Evolutionary conservation across 2,797 vertebrate genomes (phyloP).

Genomic region (Chaenodraco wilsoni): DNA sequence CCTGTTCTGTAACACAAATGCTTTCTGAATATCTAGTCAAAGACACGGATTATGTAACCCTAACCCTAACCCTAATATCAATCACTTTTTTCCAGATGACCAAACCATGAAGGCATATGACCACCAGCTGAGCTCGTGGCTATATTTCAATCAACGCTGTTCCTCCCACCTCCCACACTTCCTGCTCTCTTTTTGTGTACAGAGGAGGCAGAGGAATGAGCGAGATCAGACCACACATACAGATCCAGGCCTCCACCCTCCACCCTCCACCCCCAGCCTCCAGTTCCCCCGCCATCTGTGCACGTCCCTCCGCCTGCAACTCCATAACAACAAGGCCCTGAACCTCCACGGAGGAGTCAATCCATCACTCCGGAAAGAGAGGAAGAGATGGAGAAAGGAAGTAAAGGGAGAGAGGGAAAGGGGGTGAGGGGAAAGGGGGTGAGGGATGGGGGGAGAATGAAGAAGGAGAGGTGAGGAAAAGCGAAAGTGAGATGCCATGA

Average conservation of each 20-base stretch:
- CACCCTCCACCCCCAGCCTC: slow-evolving; percentile 70
- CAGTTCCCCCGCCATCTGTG: slow-evolving; percentile 67
- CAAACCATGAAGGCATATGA: slow-evolving; percentile 54
- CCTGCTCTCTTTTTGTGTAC: slow-evolving; percentile 65
- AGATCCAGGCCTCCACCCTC: slow-evolving; percentile 74
- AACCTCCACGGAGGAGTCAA: slow-evolving; percentile 88
- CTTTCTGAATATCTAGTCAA: slow-evolving; percentile 6
- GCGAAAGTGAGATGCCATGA: slow-evolving; percentile 89
- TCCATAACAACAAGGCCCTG: slow-evolving; percentile 83
- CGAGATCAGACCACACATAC: slow-evolving; percentile 75
- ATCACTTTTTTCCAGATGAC: slow-evolving; percentile 29
- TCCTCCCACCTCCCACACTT: slow-evolving; percentile 75
- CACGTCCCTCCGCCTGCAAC: slow-evolving; percentile 73
- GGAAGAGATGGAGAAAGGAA: slow-evolving; percentile 52
- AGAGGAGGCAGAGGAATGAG: slow-evolving; percentile 59
- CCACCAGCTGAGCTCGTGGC: slow-evolving; percentile 61
- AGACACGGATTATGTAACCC: slow-evolving; percentile 3
- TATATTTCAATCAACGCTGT: slow-evolving; percentile 78
- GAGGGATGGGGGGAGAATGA: slow-evolving; percentile 8
- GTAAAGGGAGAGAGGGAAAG: slow-evolving; percentile 32
- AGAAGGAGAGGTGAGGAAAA: slow-evolving; percentile 74
- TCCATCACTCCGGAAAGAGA: slow-evolving; percentile 83
- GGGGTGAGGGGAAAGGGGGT: slow-evolving; percentile 8
- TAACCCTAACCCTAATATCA: slow-evolving; percentile 20
- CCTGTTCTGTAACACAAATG: not conserved